phyloP scores from a whole-genome alignment of 1,140 invertebrate genomes.

The Drosophila tani region DNA sequence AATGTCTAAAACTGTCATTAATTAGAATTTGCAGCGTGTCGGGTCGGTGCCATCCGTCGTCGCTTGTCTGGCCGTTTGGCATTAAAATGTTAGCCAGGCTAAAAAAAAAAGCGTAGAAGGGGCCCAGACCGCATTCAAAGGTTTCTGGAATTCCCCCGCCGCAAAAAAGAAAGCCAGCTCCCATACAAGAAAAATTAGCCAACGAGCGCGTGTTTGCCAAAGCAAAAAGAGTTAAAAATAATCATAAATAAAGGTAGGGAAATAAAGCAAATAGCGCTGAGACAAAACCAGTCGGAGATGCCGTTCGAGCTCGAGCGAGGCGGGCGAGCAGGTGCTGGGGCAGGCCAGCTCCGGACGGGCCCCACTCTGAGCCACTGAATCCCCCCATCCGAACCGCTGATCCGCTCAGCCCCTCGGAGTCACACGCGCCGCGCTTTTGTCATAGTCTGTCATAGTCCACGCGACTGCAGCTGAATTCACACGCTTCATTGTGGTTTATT shows the following conservation, averaged over 20 bases:
- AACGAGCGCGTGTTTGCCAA: constrained; percentile 63
- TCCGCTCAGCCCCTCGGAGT: constrained; percentile 30
- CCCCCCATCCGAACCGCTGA: constrained; percentile 4
- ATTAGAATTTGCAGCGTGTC: constrained; percentile 64
- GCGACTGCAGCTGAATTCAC: constrained; percentile 79
- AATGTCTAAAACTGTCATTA: constrained; percentile 65
- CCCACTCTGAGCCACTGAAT: constrained; percentile 34
- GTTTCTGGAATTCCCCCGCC: constrained; percentile 68
- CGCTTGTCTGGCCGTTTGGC: constrained; percentile 55
- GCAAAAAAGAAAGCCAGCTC: constrained; percentile 55
- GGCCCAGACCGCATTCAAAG: constrained; percentile 40
- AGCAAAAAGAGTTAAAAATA: constrained; percentile 51
- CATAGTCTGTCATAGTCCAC: constrained; percentile 68
- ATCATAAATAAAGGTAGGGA: constrained; percentile 49
- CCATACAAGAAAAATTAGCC: constrained; percentile 50
- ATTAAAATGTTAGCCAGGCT: constrained; percentile 42
- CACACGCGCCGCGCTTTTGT: constrained; percentile 74
- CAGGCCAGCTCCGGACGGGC: constrained; percentile 21
- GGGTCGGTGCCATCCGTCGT: constrained; percentile 42
- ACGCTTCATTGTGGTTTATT: constrained; percentile 67
- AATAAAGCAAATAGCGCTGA: constrained; percentile 45
- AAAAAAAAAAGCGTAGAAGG: constrained; percentile 5
- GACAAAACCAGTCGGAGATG: constrained; percentile 54
- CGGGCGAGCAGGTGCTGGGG: neutral
- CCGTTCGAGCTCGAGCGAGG: constrained; percentile 2